Evolutionary conservation across 2,888 invertebrate species (phyloP).

Genomic region (Leptogaster cylindrica): DNA sequence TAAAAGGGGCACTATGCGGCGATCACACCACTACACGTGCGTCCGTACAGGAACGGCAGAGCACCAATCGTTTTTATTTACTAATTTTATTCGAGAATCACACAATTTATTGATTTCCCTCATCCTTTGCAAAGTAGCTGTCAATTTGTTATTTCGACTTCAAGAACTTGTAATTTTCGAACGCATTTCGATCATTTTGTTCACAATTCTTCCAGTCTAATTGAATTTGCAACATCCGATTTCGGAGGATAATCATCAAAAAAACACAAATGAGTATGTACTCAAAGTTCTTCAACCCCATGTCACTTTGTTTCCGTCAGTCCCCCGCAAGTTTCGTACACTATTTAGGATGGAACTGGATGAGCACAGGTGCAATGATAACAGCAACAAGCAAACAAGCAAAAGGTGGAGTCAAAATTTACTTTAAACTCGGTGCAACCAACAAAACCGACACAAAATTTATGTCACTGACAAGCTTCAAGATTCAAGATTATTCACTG

Average conservation of each 20-base stretch:
- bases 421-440: slow-evolving; percentile 11
- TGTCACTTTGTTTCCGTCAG: slow-evolving; percentile 32
- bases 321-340: background rate
- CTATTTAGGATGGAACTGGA: slow-evolving; percentile 17
- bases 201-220: no score
- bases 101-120: slow-evolving; percentile 45
- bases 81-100: background rate
- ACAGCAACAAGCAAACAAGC: slow-evolving; percentile 15
- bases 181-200: no score
- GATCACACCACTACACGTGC: slow-evolving; percentile 34
- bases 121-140: slow-evolving; percentile 40
- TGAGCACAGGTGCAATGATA: slow-evolving; percentile 9
- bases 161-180: background rate
- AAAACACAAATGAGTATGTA: slow-evolving; percentile 3
- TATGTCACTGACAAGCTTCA: slow-evolving; percentile 34
- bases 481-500: slow-evolving; percentile 3
- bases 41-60: background rate
- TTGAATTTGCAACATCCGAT: no score
- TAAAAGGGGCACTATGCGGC: slow-evolving; percentile 21
- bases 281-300: slow-evolving; percentile 20
- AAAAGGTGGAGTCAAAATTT: slow-evolving; percentile 38
- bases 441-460: slow-evolving; percentile 39
- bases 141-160: slow-evolving; percentile 41
- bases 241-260: slow-evolving; percentile 1
- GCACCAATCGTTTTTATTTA: no score